Evolutionary conservation across 2,797 vertebrate genomes (phyloP).

Genomic region (Enteromius viviparus): DNA sequence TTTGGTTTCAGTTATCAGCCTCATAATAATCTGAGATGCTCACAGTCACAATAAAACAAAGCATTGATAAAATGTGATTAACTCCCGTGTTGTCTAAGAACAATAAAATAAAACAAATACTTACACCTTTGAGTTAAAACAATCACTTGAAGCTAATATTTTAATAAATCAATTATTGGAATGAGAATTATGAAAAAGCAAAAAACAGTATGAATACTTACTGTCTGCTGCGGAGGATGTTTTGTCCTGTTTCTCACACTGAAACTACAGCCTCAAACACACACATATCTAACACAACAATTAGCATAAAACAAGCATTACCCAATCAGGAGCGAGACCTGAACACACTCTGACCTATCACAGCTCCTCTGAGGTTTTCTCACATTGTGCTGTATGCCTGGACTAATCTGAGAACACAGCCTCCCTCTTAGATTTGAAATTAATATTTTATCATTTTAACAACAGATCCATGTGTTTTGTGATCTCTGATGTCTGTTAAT

Average conservation of each 20-base stretch:
- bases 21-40: background rate
- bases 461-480: too few species aligned
- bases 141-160: too few species aligned
- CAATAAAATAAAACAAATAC: too few species aligned
- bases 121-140: background rate
- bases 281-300: background rate
- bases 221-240: constrained; percentile 18
- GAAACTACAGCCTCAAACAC: background rate
- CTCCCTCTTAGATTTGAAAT: too few species aligned
- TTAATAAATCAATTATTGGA: too few species aligned
- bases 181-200: too few species aligned
- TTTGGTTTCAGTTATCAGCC: background rate
- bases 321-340: constrained; percentile 35
- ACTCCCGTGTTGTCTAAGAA: too few species aligned
- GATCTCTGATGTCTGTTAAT: background rate
- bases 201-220: background rate
- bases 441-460: too few species aligned
- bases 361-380: background rate
- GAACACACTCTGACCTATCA: background rate
- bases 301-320: background rate
- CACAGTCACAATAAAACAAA: background rate
- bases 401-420: background rate
- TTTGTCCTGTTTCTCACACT: background rate
- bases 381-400: background rate
- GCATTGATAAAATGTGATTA: too few species aligned